Conservation (phyloP, 2,888 invertebrate genomes). For the Tinea semifulvella region DNA sequence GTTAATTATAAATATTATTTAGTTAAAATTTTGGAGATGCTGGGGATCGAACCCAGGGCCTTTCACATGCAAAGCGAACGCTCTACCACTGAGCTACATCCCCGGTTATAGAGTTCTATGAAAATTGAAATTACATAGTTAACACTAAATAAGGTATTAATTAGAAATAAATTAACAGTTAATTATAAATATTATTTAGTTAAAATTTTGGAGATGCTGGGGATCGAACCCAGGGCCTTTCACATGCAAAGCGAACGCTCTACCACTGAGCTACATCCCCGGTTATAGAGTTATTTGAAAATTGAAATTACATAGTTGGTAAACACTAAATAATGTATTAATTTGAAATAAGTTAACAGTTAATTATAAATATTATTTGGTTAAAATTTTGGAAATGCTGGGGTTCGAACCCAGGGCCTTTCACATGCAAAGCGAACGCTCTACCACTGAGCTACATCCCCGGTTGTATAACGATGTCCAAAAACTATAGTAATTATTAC, state of each 20-base stretch:
- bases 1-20: too few species aligned
- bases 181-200: too few species aligned
- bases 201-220: constrained; percentile 95
- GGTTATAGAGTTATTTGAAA: too few species aligned
- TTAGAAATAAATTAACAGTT: too few species aligned
- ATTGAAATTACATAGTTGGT: too few species aligned
- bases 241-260: constrained; percentile 99
- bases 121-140: too few species aligned
- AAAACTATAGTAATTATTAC: too few species aligned
- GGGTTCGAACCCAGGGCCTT: constrained; percentile 99
- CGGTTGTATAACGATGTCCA: too few species aligned
- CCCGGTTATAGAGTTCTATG: too few species aligned
- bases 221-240: constrained; percentile 95
- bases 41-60: constrained; percentile 99
- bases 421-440: constrained; percentile 99
- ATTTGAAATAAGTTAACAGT: background rate
- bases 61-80: constrained; percentile 99
- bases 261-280: constrained; percentile 97
- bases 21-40: constrained; percentile 85
- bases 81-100: constrained; percentile 99
- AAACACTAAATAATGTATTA: too few species aligned
- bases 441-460: constrained; percentile 96
- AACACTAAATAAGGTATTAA: too few species aligned
- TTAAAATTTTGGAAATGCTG: constrained; percentile 88
- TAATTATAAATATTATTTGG: too few species aligned